Base-by-base conservation (phyloP, 1,140 invertebrate genomes). In the Odontomachus brunneus region DNA sequence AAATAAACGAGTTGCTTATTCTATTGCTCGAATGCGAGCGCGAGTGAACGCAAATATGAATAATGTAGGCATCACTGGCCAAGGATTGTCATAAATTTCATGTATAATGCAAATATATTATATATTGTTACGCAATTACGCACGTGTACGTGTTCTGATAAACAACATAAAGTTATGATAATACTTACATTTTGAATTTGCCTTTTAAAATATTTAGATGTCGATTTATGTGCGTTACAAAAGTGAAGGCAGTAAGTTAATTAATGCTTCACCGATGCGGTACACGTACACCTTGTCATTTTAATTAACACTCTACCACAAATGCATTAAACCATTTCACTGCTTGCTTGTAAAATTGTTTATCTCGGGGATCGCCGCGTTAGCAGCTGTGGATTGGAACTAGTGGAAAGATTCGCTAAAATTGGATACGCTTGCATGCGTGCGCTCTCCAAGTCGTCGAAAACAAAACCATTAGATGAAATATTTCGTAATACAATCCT, bases 371-470 rank as follows among this genome's bases (percentile, higher is more conserved):
- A 65, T 38, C 1, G 19, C 9, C 53, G 22, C 2, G 38, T 59
- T 62, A 62, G 24, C 26, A 62, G 14, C 12, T 15, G 12, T n/a
- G 19, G 7, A 78, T 55, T 15, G 49, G 33, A 57, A 49, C 24
- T 48, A 49, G 15, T 67, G 24, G 63, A 78, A 78, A 69, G 63
- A 26, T 67, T n/a, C 29, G 22, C 19, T 55, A 67, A 55, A 78
- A 78, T 67, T 33, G 29, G 29, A 55, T 17, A 55, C 49, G 22
- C 49, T 11, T 17, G 51, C 49, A 17, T 26, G 17, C 12, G 33
- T 17, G 17, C 33, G 49, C 22, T 78, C 69, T 66, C 19, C 48
- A 76, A 66, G 14, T 1, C 7, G 4, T 33, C 24, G 55, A 24
- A 78, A 76, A 66, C 1, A n/a, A 76, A 67, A 38, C 29, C 11